These are phyloP conservation scores for Taxidea taxus DNA, from an alignment of 2,113 vertebrate genomes.

Conservation along the genomic window DNA sequence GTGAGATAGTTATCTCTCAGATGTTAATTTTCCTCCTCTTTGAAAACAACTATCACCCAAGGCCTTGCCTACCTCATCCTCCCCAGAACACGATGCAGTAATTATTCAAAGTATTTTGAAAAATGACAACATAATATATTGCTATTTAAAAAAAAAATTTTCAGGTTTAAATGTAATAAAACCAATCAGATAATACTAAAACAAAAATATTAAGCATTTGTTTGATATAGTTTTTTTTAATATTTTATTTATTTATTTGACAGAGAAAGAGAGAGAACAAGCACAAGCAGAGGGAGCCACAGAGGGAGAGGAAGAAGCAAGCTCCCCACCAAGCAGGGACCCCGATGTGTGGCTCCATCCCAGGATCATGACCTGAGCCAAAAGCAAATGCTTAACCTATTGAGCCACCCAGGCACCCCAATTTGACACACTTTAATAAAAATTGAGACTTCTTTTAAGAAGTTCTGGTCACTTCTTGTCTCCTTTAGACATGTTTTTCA, in stretches of 20 bases:
- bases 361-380: neutral
- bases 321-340: neutral
- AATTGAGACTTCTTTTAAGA: neutral
- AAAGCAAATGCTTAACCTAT: neutral
- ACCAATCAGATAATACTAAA: neutral
- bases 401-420: neutral
- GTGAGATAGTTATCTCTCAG: neutral
- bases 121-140: neutral
- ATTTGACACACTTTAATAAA: neutral
- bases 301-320: neutral
- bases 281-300: neutral
- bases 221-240: neutral
- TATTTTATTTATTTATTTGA: neutral
- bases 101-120: neutral
- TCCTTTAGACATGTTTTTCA: neutral
- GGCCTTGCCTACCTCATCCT: accelerated
- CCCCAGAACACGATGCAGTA: neutral
- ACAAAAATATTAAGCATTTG: neutral
- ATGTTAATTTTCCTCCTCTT: neutral
- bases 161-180: neutral
- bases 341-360: neutral
- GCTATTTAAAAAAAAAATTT: no score
- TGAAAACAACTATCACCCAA: neutral
- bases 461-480: neutral
- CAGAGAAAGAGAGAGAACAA: neutral